A percentile compares a stretch with the other conserved stretches of the same genome.
phyloP scores from a whole-genome alignment of 2,797 vertebrate species.

The Crenichthys baileyi region DNA sequence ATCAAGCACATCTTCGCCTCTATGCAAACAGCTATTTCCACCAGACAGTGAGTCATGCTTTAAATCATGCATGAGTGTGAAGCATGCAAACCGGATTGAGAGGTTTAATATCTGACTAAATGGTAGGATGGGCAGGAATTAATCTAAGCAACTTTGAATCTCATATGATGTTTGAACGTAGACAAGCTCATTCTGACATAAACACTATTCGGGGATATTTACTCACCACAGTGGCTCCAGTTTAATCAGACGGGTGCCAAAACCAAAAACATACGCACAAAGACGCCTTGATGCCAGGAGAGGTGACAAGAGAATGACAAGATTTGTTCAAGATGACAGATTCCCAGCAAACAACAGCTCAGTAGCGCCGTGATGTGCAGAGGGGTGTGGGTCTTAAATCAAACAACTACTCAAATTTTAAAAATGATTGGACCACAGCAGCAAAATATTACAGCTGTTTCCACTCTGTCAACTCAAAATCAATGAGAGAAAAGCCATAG shows the following conservation, averaged over 20 bases:
- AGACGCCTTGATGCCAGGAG: constrained; percentile 30
- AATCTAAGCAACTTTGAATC: constrained; percentile 50
- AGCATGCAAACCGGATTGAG: constrained; percentile 46
- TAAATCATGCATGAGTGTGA: constrained; percentile 61
- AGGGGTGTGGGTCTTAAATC: constrained; percentile 40
- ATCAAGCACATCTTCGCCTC: constrained; percentile 47
- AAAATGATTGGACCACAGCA: constrained; percentile 46
- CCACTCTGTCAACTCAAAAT: constrained; percentile 43
- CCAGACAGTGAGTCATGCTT: constrained; percentile 53
- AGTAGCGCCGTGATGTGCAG: constrained; percentile 43
- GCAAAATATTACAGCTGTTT: constrained; percentile 39
- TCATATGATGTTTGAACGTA: constrained; percentile 45
- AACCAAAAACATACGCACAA: constrained; percentile 24
- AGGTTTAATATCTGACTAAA: constrained; percentile 57
- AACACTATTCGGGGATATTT: constrained; percentile 46
- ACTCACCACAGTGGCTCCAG: constrained; percentile 19
- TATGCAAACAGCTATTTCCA: constrained; percentile 41
- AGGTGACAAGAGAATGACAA: constrained; percentile 52
- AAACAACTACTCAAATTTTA: constrained; percentile 54
- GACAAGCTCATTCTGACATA: constrained; percentile 46
- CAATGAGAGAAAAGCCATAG: constrained; percentile 26
- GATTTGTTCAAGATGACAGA: constrained; percentile 63
- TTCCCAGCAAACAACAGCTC: constrained; percentile 43
- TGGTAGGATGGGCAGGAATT: constrained; percentile 46
- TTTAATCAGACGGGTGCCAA: constrained; percentile 33